Conservation (phyloP, 2,113 vertebrate species). For the Xiphias gladius region DNA sequence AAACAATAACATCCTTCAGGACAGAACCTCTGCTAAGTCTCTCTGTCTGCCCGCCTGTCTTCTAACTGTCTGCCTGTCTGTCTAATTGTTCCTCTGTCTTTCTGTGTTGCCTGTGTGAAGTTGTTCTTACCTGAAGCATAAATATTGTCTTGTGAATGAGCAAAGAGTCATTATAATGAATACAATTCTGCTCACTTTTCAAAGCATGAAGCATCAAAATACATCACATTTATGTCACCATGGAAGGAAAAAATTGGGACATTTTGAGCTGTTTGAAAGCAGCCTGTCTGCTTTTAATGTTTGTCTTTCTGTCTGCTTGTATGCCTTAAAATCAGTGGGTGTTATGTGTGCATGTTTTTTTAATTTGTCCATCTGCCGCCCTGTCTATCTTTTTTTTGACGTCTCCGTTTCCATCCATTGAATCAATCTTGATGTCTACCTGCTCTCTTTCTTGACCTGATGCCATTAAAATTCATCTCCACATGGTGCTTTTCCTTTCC, state of each 20-base stretch:
- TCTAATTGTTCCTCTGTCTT: constrained; percentile 4
- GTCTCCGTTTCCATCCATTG: constrained; percentile 22
- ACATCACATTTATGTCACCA: constrained; percentile 18
- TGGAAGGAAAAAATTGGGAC: constrained; percentile 7
- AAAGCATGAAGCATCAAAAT: constrained; percentile 14
- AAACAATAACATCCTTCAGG: constrained; percentile 66
- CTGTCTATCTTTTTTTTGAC: constrained; percentile 24
- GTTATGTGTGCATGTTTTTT: not conserved
- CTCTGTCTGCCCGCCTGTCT: constrained; percentile 28
- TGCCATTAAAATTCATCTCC: constrained; percentile 45
- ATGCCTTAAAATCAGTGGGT: constrained; percentile 5
- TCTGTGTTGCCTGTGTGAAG: not conserved
- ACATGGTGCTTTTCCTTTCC: constrained; percentile 35
- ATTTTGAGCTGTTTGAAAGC: constrained; percentile 17
- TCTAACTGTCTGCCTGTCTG: constrained; percentile 13
- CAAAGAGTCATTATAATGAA: constrained; percentile 29
- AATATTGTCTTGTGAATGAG: constrained; percentile 4
- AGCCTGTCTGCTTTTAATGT: constrained; percentile 37
- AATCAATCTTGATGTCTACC: constrained; percentile 21
- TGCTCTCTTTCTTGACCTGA: constrained; percentile 13
- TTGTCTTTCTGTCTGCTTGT: constrained; percentile 29
- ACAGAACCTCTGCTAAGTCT: constrained; percentile 37
- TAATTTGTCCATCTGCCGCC: constrained; percentile 41
- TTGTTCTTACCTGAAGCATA: not conserved
- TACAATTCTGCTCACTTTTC: constrained; percentile 25